Percentiles rank a stretch among this genome's conserved stretches.
phyloP scores from a whole-genome alignment of 2,888 invertebrate species.

The Lithosia quadra region DNA sequence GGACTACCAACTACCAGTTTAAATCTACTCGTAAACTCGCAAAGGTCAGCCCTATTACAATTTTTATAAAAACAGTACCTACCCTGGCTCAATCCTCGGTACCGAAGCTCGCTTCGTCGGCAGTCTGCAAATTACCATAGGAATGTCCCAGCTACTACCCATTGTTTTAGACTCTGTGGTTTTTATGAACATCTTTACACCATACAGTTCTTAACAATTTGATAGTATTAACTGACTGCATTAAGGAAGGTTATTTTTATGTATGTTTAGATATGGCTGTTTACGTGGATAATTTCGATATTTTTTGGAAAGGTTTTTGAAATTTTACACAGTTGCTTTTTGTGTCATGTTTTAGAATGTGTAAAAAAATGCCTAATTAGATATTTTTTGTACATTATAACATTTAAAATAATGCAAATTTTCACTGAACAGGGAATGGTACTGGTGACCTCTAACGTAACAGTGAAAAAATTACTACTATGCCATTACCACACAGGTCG shows the following conservation, averaged over 20 bases:
- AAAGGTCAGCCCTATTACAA: not conserved
- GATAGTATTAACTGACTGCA: not conserved
- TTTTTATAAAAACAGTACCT: constrained; percentile 10
- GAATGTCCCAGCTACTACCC: constrained; percentile 18
- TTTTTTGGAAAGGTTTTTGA: not conserved
- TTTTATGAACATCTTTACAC: not conserved
- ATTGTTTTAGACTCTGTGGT: constrained; percentile 11
- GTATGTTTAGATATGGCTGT: too few relatives aligned
- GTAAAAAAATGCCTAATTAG: too few relatives aligned
- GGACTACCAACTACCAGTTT: not conserved
- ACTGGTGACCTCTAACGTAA: not conserved
- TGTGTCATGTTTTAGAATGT: too few relatives aligned
- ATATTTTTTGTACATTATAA: too few relatives aligned
- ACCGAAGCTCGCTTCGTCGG: constrained; percentile 8
- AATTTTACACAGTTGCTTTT: too few relatives aligned
- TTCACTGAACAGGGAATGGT: not conserved
- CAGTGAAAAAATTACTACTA: not conserved
- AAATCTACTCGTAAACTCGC: not conserved
- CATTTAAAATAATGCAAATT: too few relatives aligned
- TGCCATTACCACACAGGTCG: not conserved
- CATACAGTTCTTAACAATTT: not conserved
- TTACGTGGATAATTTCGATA: not conserved
- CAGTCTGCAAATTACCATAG: constrained; percentile 19
- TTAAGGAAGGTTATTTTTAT: not conserved
- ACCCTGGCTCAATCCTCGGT: not conserved